phyloP scores from a whole-genome alignment of 92 coral and sea anemone species.

The Phenganax subtilis region DNA sequence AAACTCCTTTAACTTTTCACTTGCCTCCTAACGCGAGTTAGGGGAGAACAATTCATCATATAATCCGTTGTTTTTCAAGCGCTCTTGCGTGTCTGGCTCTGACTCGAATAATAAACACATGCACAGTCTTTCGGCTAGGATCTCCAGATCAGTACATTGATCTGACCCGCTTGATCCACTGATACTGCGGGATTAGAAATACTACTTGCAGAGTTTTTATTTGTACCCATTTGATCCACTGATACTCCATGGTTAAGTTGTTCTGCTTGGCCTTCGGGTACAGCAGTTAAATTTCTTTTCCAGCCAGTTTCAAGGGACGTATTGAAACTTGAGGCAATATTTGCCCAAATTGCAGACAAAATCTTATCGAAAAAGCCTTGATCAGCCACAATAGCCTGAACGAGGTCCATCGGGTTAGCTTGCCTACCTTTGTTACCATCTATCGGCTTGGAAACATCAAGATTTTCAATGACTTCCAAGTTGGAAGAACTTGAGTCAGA shows the following conservation, averaged over 20 bases:
- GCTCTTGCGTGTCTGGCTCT: background rate
- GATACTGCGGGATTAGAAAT: background rate
- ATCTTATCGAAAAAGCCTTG: too few relatives aligned
- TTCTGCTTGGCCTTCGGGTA: slow-evolving; percentile 21
- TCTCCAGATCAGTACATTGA: background rate
- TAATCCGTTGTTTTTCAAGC: background rate
- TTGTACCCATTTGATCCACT: background rate
- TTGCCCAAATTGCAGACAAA: too few relatives aligned
- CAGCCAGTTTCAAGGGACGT: too few relatives aligned
- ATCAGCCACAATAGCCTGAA: too few relatives aligned
- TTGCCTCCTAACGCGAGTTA: slow-evolving; percentile 42
- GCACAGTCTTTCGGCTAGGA: background rate
- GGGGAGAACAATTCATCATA: background rate
- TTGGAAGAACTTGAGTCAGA: background rate
- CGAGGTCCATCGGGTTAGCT: too few relatives aligned
- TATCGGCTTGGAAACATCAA: too few relatives aligned
- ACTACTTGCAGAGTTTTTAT: background rate
- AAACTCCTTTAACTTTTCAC: slow-evolving; percentile 36
- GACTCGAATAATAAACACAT: background rate
- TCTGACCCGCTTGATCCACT: slow-evolving; percentile 8
- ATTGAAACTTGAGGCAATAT: too few relatives aligned
- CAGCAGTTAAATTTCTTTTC: background rate
- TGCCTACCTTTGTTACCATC: too few relatives aligned
- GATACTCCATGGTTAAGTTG: background rate
- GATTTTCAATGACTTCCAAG: too few relatives aligned